A percentile compares a stretch with the other conserved stretches of the same genome.
These are phyloP conservation scores for Oncorhynchus nerka DNA, from an alignment of 2,113 vertebrate genomes.

Conservation along the genomic window DNA sequence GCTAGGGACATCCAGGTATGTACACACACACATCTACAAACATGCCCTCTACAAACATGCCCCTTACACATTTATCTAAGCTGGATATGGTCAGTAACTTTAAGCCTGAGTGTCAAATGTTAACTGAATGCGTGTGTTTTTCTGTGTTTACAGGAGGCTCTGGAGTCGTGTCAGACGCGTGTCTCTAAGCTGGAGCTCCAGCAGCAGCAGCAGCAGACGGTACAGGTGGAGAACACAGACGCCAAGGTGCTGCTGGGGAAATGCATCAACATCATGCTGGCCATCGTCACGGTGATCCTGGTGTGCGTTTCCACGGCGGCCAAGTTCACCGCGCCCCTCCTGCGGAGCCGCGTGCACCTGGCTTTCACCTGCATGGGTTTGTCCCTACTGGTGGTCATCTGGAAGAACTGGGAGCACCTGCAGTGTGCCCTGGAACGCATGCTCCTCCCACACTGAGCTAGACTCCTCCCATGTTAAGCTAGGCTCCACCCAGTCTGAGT, in stretches of 20 bases:
- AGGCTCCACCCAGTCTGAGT: background rate
- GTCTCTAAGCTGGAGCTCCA: slow-evolving; percentile 94
- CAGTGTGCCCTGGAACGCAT: slow-evolving; percentile 80
- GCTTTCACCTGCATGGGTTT: slow-evolving; percentile 86
- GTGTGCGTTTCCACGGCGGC: slow-evolving; percentile 94
- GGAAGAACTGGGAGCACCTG: slow-evolving; percentile 95
- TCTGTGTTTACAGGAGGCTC: slow-evolving; percentile 80
- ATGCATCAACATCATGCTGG: slow-evolving; percentile 94
- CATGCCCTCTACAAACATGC: background rate
- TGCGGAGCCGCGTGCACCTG: slow-evolving; percentile 90
- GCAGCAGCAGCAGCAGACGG: slow-evolving; percentile 89
- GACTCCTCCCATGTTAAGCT: background rate
- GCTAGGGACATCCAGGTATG: slow-evolving; percentile 91
- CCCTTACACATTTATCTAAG: no score
- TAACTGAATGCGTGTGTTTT: background rate
- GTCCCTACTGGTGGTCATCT: slow-evolving; percentile 86
- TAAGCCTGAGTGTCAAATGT: background rate
- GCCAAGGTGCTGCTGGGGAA: slow-evolving; percentile 94
- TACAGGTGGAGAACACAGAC: slow-evolving; percentile 88
- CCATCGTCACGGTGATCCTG: slow-evolving; percentile 92
- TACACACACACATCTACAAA: background rate
- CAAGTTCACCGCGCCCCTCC: slow-evolving; percentile 91
- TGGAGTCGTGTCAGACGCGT: slow-evolving; percentile 94
- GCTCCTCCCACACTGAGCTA: slow-evolving; percentile 82
- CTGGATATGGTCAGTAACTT: background rate